These are phyloP conservation scores for Pseudomyrmex pallidus DNA, from an alignment of 1,140 invertebrate species.

Conservation along the genomic window DNA sequence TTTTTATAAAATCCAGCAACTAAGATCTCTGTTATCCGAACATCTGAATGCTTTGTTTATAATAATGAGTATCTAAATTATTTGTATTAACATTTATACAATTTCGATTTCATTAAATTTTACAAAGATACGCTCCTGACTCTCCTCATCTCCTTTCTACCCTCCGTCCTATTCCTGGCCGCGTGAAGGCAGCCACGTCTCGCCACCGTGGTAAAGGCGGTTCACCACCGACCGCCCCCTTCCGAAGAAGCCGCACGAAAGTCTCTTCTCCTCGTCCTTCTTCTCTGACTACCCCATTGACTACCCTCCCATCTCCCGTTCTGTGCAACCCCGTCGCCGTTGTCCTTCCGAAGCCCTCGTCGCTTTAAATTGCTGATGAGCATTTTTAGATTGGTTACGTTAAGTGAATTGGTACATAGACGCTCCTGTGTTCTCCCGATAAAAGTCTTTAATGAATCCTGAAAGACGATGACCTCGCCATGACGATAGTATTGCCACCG, in stretches of 20 bases:
- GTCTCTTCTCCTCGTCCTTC: constrained; percentile 47
- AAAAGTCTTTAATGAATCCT: constrained; percentile 85
- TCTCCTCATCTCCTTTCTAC: constrained; percentile 34
- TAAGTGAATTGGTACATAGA: constrained; percentile 85
- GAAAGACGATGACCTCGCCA: constrained; percentile 62
- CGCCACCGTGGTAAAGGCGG: constrained; percentile 60
- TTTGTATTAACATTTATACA: not conserved
- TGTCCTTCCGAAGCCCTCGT: constrained; percentile 72
- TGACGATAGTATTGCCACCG: constrained; percentile 31
- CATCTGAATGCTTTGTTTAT: no score
- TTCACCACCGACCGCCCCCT: constrained; percentile 66
- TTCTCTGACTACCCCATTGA: constrained; percentile 58
- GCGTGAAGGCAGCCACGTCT: constrained; percentile 54
- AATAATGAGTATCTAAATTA: not conserved
- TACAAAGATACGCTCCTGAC: constrained; percentile 3
- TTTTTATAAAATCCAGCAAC: no score
- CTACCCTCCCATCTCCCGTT: constrained; percentile 22
- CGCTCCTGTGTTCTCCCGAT: constrained; percentile 82
- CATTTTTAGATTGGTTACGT: constrained; percentile 85
- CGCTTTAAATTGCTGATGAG: constrained; percentile 86
- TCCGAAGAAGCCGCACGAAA: constrained; percentile 41
- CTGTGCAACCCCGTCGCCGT: constrained; percentile 44
- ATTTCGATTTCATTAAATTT: constrained; percentile 7
- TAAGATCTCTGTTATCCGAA: no score
- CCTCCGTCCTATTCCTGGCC: constrained; percentile 31